Evolutionary conservation across 2,888 invertebrate genomes (phyloP).

Genomic region (Macrosiphum euphorbiae): DNA sequence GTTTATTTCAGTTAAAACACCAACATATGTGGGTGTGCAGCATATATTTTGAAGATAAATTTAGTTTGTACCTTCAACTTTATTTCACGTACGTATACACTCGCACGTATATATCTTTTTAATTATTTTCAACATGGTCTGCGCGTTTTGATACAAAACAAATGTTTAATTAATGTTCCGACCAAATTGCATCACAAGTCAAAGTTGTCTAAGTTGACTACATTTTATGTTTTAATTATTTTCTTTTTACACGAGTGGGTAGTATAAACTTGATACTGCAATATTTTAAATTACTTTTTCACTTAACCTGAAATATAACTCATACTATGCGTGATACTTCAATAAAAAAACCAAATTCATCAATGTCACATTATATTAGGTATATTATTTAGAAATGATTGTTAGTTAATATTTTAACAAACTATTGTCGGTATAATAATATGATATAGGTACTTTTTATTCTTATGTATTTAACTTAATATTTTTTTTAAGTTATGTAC

Average conservation of each 20-base stretch:
- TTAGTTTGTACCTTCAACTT: not conserved
- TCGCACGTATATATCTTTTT: not conserved
- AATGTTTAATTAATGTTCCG: constrained; percentile 9
- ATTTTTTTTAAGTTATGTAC: not conserved
- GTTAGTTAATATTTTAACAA: not conserved
- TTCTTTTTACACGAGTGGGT: not conserved
- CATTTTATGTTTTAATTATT: constrained; percentile 16
- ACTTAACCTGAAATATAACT: not conserved
- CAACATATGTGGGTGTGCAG: not conserved
- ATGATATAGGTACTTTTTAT: not conserved
- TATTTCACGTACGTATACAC: not conserved
- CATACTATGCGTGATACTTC: not conserved
- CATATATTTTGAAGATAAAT: constrained; percentile 13
- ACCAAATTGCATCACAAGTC: not conserved
- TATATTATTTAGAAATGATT: not conserved
- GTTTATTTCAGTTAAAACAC: not conserved
- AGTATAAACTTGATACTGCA: not conserved
- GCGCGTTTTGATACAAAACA: not conserved
- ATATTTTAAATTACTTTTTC: not conserved
- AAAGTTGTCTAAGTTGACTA: constrained; percentile 17
- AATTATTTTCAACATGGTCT: constrained; percentile 5
- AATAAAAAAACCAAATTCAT: not conserved
- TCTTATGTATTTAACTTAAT: not conserved
- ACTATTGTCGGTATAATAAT: not conserved
- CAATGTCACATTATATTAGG: not conserved